Percentiles rank a stretch among this genome's conserved stretches.
Conservation (phyloP, 2,113 vertebrate species). For the Dromiciops gliroides region DNA sequence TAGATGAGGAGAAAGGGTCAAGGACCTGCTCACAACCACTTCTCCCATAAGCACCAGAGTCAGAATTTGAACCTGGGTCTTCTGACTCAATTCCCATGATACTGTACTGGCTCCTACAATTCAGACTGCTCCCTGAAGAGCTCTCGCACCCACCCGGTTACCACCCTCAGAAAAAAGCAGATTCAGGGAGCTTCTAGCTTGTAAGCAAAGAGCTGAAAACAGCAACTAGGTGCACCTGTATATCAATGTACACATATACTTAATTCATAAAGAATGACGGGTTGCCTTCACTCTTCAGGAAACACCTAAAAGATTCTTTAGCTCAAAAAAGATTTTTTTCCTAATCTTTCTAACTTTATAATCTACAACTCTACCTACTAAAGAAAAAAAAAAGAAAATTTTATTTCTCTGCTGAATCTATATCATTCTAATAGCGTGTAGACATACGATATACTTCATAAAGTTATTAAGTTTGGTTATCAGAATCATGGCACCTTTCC, state of each 20-base stretch:
- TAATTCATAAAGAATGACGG: not conserved
- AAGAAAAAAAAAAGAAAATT: not conserved
- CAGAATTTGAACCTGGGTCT: not conserved
- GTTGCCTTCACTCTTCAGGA: not conserved
- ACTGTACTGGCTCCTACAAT: not conserved
- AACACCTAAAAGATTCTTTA: not conserved
- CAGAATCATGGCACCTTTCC: not conserved
- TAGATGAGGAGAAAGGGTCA: not conserved
- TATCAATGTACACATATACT: not conserved
- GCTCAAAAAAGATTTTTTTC: not conserved
- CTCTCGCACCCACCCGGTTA: not conserved
- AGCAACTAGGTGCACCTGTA: not conserved
- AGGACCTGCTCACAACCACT: not conserved
- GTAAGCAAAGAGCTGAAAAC: not conserved
- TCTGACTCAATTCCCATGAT: too few species aligned
- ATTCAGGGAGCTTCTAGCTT: not conserved
- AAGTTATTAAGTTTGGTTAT: not conserved
- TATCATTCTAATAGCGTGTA: not conserved
- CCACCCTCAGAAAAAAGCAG: not conserved
- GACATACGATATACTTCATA: not conserved
- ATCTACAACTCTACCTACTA: not conserved
- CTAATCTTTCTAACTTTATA: not conserved
- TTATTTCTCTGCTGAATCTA: not conserved
- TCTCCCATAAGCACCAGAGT: not conserved
- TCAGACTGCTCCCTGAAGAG: not conserved